Evolutionary conservation across 2,113 vertebrate genomes (phyloP), one percentile per base, ranked within the genome.

Genomic region (Megaleporinus macrocephalus): DNA sequence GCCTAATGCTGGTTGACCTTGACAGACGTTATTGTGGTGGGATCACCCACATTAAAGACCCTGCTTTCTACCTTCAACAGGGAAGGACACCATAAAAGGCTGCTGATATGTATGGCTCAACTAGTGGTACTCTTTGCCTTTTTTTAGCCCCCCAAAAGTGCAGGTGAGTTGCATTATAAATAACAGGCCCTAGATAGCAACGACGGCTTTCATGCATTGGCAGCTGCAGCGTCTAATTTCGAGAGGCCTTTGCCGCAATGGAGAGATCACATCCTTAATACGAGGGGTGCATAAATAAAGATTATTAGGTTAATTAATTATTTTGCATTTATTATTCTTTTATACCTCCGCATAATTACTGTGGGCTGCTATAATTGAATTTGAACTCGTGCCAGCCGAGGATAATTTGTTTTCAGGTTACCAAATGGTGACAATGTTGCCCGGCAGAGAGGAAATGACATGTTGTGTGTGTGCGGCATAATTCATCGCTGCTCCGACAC

Each of bases 401-500:
- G 95, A 97, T 97, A 95, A 98, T 98, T 97, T 97, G 96, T 99
- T 98, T 97, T 97, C 95, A 94, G 95, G 92, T 97, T 95, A 95
- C 95, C 95, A 95, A 98, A 97, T 95, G 96, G 95, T 95, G 96
- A 94, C 94, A 95, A 95, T 95, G 95, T 93, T 96, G 95, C 95
- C 94, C 94, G 94, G 93, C 94, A 94, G 95, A 96, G 93, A 95
- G 96, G 96, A 94, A 93, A 93, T 93, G 88, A 92, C 92, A 93
- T 90, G 90, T 92, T 92, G 88, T 83, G 85, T 86, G 88, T 84
- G 88, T 79, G 86, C 89, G 85, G 86, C 87, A 92, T 92, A 92
- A 94, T 93, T 94, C 91, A 94, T 93, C 88, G 89, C 85, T 62
- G 89, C 90, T 90, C 85, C 91, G 86, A 92, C 88, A 88, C 88